These are phyloP conservation scores for Epirrhoe alternata DNA, from an alignment of 2,888 invertebrate species.

Conservation along the genomic window DNA sequence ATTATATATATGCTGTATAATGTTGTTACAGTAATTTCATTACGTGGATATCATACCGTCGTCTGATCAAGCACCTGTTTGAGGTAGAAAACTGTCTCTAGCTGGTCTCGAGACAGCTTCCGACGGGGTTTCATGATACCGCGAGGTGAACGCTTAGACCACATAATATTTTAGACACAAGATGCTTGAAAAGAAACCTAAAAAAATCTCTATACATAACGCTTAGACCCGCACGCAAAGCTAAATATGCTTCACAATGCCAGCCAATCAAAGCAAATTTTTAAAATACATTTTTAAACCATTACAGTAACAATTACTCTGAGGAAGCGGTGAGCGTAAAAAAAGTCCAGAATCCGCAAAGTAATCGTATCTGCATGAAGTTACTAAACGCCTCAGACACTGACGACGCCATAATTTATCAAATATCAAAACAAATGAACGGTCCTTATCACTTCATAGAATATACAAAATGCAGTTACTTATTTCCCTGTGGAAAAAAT, in stretches of 20 bases:
- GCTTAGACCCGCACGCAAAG: slow-evolving; percentile 79
- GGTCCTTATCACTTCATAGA: slow-evolving; percentile 85
- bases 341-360: slow-evolving; percentile 82
- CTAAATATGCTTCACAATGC: slow-evolving; percentile 71
- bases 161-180: slow-evolving; percentile 51
- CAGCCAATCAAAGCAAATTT: slow-evolving; percentile 77
- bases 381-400: slow-evolving; percentile 79
- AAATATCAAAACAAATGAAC: slow-evolving; percentile 84
- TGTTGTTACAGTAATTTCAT: slow-evolving; percentile 85
- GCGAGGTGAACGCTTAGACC: slow-evolving; percentile 51
- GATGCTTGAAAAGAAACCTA: slow-evolving; percentile 81
- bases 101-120: slow-evolving; percentile 28
- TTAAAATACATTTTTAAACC: slow-evolving; percentile 76
- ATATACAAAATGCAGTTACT: slow-evolving; percentile 87
- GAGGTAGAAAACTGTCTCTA: slow-evolving; percentile 52
- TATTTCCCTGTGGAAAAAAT: slow-evolving; percentile 86
- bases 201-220: slow-evolving; percentile 80
- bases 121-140: slow-evolving; percentile 46
- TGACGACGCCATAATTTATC: slow-evolving; percentile 81
- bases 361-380: slow-evolving; percentile 78
- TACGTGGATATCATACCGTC: slow-evolving; percentile 82
- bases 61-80: slow-evolving; percentile 78
- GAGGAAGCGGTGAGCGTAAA: slow-evolving; percentile 84
- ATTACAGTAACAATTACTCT: slow-evolving; percentile 79
- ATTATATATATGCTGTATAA: slow-evolving; percentile 80